Conservation (phyloP, 2,888 invertebrate genomes). For the Zygaena filipendulae region DNA sequence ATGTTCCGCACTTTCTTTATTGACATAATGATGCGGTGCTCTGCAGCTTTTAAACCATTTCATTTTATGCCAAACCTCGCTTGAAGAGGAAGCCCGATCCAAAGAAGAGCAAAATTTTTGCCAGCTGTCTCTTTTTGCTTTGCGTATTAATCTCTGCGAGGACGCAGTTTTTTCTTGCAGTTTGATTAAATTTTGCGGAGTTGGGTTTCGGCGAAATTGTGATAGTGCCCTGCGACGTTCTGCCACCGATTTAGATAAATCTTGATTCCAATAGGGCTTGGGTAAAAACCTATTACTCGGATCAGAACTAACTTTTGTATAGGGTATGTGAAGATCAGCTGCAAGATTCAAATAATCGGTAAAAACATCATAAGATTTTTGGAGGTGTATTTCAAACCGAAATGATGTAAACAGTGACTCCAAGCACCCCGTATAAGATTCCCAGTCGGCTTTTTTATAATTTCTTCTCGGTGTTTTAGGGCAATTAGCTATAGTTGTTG, state of each 20-base stretch:
- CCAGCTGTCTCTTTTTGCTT: too few relatives aligned
- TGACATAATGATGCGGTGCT: background rate
- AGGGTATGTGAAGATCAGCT: conserved; percentile 1
- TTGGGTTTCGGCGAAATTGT: conserved; percentile 3
- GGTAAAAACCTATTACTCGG: conserved; percentile 1
- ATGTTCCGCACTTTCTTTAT: conserved; percentile 6
- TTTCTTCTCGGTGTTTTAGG: conserved; percentile 12
- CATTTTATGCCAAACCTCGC: conserved; percentile 5
- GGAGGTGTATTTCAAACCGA: too few relatives aligned
- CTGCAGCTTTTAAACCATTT: conserved; percentile 6
- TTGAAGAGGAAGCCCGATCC: background rate
- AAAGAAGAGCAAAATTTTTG: too few relatives aligned
- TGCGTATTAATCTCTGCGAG: conserved; percentile 1
- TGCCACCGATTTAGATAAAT: conserved; percentile 3
- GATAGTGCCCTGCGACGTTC: conserved; percentile 3
- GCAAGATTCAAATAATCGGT: background rate
- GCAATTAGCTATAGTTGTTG: too few relatives aligned
- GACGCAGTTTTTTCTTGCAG: conserved; percentile 1
- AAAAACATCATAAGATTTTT: conserved; percentile 8
- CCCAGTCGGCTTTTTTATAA: conserved; percentile 13
- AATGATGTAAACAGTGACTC: too few relatives aligned
- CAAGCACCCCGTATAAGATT: too few relatives aligned
- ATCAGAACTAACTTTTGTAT: conserved; percentile 1
- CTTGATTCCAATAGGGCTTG: conserved; percentile 2
- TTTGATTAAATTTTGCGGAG: conserved; percentile 1